Percentiles rank a stretch among this genome's conserved stretches.
These are phyloP conservation scores for Agrochola litura DNA, from an alignment of 2,888 invertebrate genomes.

Conservation along the genomic window DNA sequence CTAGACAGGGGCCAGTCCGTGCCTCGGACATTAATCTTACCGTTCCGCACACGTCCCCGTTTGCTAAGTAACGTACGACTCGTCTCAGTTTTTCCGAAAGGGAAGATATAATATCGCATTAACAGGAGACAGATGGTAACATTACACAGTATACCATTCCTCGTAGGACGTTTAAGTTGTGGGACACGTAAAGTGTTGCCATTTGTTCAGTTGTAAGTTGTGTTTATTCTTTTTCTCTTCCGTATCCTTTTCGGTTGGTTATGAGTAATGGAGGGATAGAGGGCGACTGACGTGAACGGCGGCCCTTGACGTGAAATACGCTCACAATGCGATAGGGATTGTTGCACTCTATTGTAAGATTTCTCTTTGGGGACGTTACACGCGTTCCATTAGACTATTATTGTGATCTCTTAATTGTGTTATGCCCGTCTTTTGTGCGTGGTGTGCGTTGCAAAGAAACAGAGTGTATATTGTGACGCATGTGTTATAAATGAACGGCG, in stretches of 20 bases:
- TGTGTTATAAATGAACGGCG: not conserved
- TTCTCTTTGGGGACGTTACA: conserved; percentile 64
- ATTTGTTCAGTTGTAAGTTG: conserved; percentile 85
- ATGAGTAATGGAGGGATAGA: conserved; percentile 83
- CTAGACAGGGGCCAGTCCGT: conserved; percentile 67
- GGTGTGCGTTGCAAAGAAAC: not conserved
- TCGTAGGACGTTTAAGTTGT: conserved; percentile 84
- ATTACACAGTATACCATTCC: conserved; percentile 85
- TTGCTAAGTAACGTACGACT: conserved; percentile 72
- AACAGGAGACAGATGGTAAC: conserved; percentile 83
- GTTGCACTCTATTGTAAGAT: conserved; percentile 75
- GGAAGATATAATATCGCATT: conserved; percentile 81
- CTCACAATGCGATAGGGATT: conserved; percentile 78
- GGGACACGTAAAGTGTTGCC: conserved; percentile 86
- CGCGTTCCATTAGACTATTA: conserved; percentile 52
- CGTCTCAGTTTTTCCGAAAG: conserved; percentile 72
- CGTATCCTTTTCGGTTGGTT: conserved; percentile 80
- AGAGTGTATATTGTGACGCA: not conserved
- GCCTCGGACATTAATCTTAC: conserved; percentile 71
- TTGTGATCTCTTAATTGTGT: conserved; percentile 56
- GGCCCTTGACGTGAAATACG: conserved; percentile 79
- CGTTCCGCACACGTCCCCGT: conserved; percentile 69
- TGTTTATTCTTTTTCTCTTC: conserved; percentile 84
- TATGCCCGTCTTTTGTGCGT: conserved; percentile 28
- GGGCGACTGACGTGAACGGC: conserved; percentile 77